Conservation (phyloP, 2,888 invertebrate species). For the Cryptocephalus moraei region DNA sequence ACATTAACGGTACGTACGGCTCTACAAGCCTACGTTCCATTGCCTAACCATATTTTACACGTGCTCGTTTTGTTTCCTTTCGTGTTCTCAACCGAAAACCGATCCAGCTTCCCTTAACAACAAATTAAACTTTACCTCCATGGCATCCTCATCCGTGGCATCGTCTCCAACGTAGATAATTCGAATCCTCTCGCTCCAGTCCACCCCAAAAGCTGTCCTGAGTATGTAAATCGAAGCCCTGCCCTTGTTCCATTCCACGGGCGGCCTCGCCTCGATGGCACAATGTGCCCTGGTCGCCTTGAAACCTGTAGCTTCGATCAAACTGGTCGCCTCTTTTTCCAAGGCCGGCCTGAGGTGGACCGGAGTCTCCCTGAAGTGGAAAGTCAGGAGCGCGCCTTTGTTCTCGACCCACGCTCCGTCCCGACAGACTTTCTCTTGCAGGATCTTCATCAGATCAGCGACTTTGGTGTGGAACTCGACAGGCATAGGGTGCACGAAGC, state of each 20-base stretch:
- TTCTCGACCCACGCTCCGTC: slow-evolving; percentile 91
- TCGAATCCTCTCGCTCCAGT: slow-evolving; percentile 83
- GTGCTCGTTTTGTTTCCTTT: too few relatives aligned
- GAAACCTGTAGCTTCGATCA: slow-evolving; percentile 71
- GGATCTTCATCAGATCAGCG: slow-evolving; percentile 60
- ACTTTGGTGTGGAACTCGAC: slow-evolving; percentile 74
- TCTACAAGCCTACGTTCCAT: too few relatives aligned
- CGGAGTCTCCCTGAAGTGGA: slow-evolving; percentile 81
- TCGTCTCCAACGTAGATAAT: slow-evolving; percentile 87
- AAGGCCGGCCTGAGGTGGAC: slow-evolving; percentile 53
- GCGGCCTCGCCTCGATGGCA: slow-evolving; percentile 83
- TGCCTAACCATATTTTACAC: too few relatives aligned
- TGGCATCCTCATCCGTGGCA: slow-evolving; percentile 82
- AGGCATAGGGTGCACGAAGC: slow-evolving; percentile 87
- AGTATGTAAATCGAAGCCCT: slow-evolving; percentile 85
- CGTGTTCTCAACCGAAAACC: too few relatives aligned
- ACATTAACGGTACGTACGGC: too few relatives aligned
- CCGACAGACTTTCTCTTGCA: slow-evolving; percentile 76
- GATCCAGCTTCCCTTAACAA: neutral
- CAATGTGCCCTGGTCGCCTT: slow-evolving; percentile 71
- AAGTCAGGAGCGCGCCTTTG: slow-evolving; percentile 76
- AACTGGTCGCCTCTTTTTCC: slow-evolving; percentile 57
- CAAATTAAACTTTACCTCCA: slow-evolving; percentile 52
- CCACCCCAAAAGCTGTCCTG: slow-evolving; percentile 80
- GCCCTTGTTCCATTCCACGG: slow-evolving; percentile 86